A percentile compares a stretch with the other conserved stretches of the same genome.
These are phyloP conservation scores for Candidula unifasciata DNA, from an alignment of 2,888 invertebrate species.

Conservation along the genomic window DNA sequence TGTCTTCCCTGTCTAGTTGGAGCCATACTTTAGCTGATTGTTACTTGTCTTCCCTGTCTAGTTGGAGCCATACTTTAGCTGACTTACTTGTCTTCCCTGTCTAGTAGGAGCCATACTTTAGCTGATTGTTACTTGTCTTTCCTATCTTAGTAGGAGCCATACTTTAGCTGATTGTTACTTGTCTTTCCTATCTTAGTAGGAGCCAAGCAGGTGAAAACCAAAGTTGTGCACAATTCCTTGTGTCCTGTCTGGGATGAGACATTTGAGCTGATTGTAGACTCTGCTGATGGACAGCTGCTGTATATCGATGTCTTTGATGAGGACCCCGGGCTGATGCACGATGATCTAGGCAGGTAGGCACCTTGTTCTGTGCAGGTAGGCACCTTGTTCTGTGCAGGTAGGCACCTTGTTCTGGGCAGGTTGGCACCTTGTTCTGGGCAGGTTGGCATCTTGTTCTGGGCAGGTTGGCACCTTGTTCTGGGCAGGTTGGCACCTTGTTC, in stretches of 20 bases:
- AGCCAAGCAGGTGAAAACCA: constrained; percentile 94
- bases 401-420: constrained; percentile 86
- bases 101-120: no score
- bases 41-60: no score
- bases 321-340: constrained; percentile 93
- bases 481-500: constrained; percentile 87
- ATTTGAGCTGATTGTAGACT: constrained; percentile 89
- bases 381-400: constrained; percentile 88
- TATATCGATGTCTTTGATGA: constrained; percentile 92
- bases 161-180: no score
- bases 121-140: no score
- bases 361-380: constrained; percentile 86
- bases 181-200: constrained; percentile 87
- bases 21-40: no score
- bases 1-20: no score
- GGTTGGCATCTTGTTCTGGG: no score
- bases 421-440: constrained; percentile 79
- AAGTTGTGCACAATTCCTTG: constrained; percentile 93
- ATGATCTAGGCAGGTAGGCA: constrained; percentile 93
- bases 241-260: constrained; percentile 98
- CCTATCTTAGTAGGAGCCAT: no score
- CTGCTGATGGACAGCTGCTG: constrained; percentile 77
- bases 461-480: constrained; percentile 84
- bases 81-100: no score
- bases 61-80: no score